A percentile compares a stretch with the other conserved stretches of the same genome.
Evolutionary conservation across 2,888 invertebrate species (phyloP).

Genomic region (Drosophila nigritarsus): DNA sequence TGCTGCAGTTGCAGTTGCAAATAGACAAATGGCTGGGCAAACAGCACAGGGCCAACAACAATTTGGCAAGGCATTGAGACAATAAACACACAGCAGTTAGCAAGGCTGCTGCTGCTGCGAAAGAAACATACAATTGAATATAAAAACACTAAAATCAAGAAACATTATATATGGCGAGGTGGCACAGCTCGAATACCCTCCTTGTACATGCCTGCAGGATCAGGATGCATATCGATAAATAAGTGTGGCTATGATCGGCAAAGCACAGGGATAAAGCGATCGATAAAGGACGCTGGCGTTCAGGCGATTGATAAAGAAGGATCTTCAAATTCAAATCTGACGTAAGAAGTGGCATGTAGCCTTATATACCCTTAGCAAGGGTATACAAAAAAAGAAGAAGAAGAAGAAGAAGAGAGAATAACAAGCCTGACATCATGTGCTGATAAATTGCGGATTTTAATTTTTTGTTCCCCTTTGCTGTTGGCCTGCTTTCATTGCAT

Average conservation of each 20-base stretch:
- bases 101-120: conserved; percentile 9
- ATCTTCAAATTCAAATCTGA: neutral
- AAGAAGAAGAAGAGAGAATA: neutral
- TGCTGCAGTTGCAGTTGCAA: conserved; percentile 54
- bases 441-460: conserved; percentile 58
- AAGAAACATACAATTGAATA: conserved; percentile 9
- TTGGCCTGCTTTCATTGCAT: conserved; percentile 52
- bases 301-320: neutral
- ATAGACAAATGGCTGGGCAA: conserved; percentile 41
- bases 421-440: conserved; percentile 17
- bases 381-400: neutral
- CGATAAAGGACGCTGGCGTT: neutral
- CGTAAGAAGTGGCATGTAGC: neutral
- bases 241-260: neutral
- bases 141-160: neutral
- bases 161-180: neutral
- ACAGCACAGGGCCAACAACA: conserved; percentile 8
- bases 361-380: conserved; percentile 3
- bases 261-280: neutral
- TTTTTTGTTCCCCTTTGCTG: conserved; percentile 8
- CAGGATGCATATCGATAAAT: neutral
- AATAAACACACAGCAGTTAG: conserved; percentile 30
- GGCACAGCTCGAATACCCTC: neutral
- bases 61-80: conserved; percentile 1
- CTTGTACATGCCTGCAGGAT: neutral